A percentile compares a stretch with the other conserved stretches of the same genome.
phyloP scores from a whole-genome alignment of 2,888 invertebrate genomes.

The Synergus itoensis region DNA sequence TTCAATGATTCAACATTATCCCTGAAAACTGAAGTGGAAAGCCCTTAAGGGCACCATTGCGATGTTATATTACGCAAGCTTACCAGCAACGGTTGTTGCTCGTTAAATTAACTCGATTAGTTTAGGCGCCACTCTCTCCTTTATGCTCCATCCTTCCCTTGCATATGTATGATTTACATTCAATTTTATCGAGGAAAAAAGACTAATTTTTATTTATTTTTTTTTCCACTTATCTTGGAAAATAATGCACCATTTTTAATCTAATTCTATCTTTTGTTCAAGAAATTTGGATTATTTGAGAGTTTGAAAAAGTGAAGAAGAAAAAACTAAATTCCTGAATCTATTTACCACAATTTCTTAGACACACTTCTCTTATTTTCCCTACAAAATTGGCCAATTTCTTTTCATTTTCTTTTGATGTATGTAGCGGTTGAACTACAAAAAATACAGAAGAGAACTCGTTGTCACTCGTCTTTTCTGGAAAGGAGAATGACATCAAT shows the following conservation, averaged over 20 bases:
- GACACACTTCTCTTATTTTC: conserved; percentile 8
- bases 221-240: not conserved
- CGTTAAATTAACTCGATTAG: conserved; percentile 28
- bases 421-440: not conserved
- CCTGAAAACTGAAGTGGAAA: not conserved
- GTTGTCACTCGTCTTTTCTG: conserved; percentile 15
- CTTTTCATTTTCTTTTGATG: not conserved
- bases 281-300: not conserved
- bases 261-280: too few species aligned
- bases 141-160: not conserved
- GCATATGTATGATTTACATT: not conserved
- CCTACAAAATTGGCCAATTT: conserved; percentile 22
- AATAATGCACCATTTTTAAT: too few species aligned
- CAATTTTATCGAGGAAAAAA: not conserved
- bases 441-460: conserved; percentile 15
- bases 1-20: conserved; percentile 14
- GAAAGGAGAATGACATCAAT: conserved; percentile 20
- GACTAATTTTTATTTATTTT: not conserved
- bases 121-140: conserved; percentile 5
- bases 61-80: conserved; percentile 53
- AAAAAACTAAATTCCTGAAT: not conserved
- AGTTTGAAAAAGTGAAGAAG: not conserved
- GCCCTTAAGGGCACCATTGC: not conserved
- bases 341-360: not conserved
- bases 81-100: conserved; percentile 19